Percentiles rank a stretch among this genome's conserved stretches.
Evolutionary conservation across 2,797 vertebrate species (phyloP).

Genomic region (Darevskia nairensis): DNA sequence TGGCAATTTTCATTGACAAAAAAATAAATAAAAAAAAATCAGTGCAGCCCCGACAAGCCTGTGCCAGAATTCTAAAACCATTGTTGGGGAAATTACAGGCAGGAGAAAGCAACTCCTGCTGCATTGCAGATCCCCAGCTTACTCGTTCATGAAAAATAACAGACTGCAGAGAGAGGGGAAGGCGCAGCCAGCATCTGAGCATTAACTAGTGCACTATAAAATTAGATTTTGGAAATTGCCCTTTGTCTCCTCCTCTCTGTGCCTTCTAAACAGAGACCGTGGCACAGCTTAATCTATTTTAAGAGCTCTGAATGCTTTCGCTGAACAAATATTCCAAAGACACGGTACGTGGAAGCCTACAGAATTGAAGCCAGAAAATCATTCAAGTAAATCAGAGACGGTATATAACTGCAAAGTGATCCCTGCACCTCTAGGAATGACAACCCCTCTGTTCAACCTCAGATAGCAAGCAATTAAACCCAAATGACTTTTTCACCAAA

Average conservation of each 20-base stretch:
- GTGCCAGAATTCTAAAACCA: constrained; percentile 50
- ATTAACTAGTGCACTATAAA: constrained; percentile 58
- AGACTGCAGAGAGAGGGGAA: constrained; percentile 49
- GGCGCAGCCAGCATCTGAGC: constrained; percentile 56
- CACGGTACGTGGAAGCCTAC: constrained; percentile 31
- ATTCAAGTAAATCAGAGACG: constrained; percentile 52
- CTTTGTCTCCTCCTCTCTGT: constrained; percentile 55
- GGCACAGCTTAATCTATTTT: constrained; percentile 60
- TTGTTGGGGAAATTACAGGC: constrained; percentile 41
- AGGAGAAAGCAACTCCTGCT: constrained; percentile 59
- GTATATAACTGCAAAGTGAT: constrained; percentile 15
- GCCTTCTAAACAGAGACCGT: constrained; percentile 46
- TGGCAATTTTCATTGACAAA: background rate
- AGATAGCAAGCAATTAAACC: constrained; percentile 14
- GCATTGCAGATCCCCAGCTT: constrained; percentile 73
- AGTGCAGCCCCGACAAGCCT: background rate
- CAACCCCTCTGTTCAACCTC: background rate
- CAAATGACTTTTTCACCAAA: background rate
- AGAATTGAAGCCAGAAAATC: constrained; percentile 40
- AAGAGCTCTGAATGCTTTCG: constrained; percentile 29
- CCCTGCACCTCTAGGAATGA: constrained; percentile 20
- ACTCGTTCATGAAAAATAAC: constrained; percentile 56
- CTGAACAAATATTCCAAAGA: constrained; percentile 47
- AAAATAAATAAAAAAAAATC: background rate
- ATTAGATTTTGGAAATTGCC: constrained; percentile 71